A percentile compares a stretch with the other conserved stretches of the same genome.
Evolutionary conservation across 2,888 invertebrate species (phyloP).

Genomic region (Chromoteleia sp.): DNA sequence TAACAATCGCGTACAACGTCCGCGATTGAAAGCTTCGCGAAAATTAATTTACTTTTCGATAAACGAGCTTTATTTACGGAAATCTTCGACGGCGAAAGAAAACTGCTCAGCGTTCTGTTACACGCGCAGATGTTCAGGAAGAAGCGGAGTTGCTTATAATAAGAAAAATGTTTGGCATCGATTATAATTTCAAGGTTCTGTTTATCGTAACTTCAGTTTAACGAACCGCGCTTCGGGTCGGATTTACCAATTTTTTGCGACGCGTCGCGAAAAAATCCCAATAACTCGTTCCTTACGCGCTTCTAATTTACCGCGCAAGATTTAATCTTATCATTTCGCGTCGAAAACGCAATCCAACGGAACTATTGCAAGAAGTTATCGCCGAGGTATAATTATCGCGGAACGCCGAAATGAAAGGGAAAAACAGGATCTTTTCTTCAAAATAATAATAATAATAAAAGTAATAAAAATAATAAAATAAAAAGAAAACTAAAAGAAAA

Average conservation of each 20-base stretch:
- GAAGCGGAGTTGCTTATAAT: slow-evolving; percentile 22
- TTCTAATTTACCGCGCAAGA: neutral
- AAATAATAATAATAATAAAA: too few relatives aligned
- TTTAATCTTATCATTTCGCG: slow-evolving; percentile 4
- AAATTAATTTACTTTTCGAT: slow-evolving; percentile 18
- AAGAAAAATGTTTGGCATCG: slow-evolving; percentile 12
- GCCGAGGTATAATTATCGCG: slow-evolving; percentile 3
- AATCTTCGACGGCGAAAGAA: neutral
- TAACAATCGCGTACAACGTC: slow-evolving; percentile 19
- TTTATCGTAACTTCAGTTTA: slow-evolving; percentile 49
- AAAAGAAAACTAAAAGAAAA: too few relatives aligned
- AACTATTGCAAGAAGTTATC: slow-evolving; percentile 2
- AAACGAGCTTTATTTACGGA: slow-evolving; percentile 6
- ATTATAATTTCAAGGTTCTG: slow-evolving; percentile 50
- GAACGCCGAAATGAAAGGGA: neutral
- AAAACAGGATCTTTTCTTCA: neutral
- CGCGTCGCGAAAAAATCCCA: slow-evolving; percentile 9
- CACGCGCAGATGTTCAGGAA: slow-evolving; percentile 35
- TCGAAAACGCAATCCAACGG: slow-evolving; percentile 15
- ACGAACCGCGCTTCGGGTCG: slow-evolving; percentile 31
- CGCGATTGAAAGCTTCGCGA: slow-evolving; percentile 13
- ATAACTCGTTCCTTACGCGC: slow-evolving; percentile 11
- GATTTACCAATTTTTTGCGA: slow-evolving; percentile 31
- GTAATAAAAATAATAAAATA: too few relatives aligned
- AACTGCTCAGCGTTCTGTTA: slow-evolving; percentile 27